A percentile compares a stretch with the other conserved stretches of the same genome.
phyloP scores from a whole-genome alignment of 2,888 invertebrate species.

The Drosophila parthenogenetica region DNA sequence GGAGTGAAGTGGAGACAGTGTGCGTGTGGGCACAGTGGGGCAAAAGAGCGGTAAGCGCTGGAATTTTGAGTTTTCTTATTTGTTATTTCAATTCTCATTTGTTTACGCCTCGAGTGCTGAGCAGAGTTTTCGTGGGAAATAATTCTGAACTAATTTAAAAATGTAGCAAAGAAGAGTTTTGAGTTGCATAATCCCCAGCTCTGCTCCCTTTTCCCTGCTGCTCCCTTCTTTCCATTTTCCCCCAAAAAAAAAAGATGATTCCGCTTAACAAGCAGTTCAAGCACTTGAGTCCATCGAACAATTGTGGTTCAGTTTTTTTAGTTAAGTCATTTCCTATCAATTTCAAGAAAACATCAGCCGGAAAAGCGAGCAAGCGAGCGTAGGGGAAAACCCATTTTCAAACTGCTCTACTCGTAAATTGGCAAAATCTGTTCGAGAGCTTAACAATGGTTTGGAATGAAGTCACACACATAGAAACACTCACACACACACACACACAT shows the following conservation, averaged over 20 bases:
- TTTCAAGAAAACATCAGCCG: slow-evolving; percentile 49
- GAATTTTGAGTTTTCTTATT: slow-evolving; percentile 37
- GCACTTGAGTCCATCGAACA: slow-evolving; percentile 57
- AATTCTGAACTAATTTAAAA: slow-evolving; percentile 78
- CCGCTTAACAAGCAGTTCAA: slow-evolving; percentile 35
- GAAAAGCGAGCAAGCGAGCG: slow-evolving; percentile 42
- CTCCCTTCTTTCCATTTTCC: not conserved
- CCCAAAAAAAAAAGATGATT: not conserved
- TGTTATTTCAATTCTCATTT: slow-evolving; percentile 78
- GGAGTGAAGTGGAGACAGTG: slow-evolving; percentile 17
- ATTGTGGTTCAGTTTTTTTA: slow-evolving; percentile 55
- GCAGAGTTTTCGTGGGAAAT: slow-evolving; percentile 68
- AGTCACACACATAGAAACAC: not conserved
- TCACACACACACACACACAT: not conserved
- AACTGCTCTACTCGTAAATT: slow-evolving; percentile 51
- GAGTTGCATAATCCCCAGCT: slow-evolving; percentile 51
- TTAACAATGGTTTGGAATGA: slow-evolving; percentile 30
- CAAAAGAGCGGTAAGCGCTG: slow-evolving; percentile 1
- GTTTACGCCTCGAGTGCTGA: slow-evolving; percentile 57
- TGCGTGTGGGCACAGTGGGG: slow-evolving; percentile 36
- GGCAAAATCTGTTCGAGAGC: slow-evolving; percentile 60
- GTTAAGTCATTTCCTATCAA: slow-evolving; percentile 77
- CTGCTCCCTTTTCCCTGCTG: not conserved
- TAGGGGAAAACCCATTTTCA: slow-evolving; percentile 42
- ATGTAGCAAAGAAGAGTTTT: slow-evolving; percentile 39